Evolutionary conservation across 2,888 invertebrate species (phyloP), one percentile per base, ranked within the genome.

Genomic region (Andrena bicolor): DNA sequence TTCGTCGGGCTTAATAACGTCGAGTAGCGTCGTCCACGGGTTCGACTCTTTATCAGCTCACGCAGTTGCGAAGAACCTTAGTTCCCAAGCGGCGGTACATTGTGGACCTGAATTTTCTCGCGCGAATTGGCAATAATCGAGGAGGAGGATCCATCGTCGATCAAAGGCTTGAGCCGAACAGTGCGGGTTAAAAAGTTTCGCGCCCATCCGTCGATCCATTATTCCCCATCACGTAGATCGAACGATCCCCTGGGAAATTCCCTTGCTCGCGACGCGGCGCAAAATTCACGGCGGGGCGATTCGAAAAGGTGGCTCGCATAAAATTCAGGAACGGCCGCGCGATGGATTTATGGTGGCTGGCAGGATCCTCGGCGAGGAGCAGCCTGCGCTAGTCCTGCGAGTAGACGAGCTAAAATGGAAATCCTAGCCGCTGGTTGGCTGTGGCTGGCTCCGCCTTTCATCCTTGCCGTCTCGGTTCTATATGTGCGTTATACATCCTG

Each of bases 341-440:
- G 84, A 86, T 76, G 82, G 86, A 87, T 87, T 86, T 87, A 87
- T 80, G 73, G 87, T 84, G 82, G 87, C 76, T 86, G 56, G 70
- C 84, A 82, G 82, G 68, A 87, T 41, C 75, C 87, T 87, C 84
- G 79, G 82, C 80, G 80, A 80, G 76, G 66, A 63, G 68, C 74
- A 75, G 68, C 73, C 58, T 61, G 74, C 56, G 73, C 61, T 85
- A 79, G 84, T 78, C 82, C 80, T 76, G 80, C 85, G 10, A 56
- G 83, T 41, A 83, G 85, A 86, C 86, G 76, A 82, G 88, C 81
- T 82, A 85, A 88, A 82, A 76, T 86, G 86, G 87, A 88, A 90
- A 91, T 88, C 86, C 87, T 64, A 84, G 87, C 85, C 86, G 90
- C 90, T 92, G 92, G 92, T 92, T 93, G 92, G 92, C 88, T 89